These are phyloP conservation scores for Mythimna vitellina DNA, from an alignment of 2,888 invertebrate genomes.

Conservation along the genomic window DNA sequence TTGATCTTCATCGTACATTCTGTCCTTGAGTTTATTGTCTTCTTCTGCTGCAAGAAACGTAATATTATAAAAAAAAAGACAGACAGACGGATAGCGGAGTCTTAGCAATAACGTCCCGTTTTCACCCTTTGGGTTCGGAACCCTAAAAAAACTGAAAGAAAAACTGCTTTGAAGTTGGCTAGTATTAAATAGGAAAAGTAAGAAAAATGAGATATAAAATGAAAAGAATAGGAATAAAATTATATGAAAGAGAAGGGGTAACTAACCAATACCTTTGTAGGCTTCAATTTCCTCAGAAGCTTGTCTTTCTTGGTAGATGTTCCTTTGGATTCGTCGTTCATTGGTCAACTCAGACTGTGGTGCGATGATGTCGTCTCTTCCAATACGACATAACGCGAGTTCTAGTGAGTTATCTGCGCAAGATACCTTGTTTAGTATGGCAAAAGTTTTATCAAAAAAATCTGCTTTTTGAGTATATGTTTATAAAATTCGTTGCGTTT, in stretches of 20 bases:
- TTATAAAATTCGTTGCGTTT: no score
- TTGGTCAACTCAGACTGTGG: slow-evolving; percentile 93
- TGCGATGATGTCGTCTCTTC: slow-evolving; percentile 97
- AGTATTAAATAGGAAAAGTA: background rate
- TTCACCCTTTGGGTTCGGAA: no score
- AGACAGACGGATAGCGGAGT: no score
- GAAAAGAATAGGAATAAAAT: background rate
- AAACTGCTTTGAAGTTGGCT: background rate
- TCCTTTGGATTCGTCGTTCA: slow-evolving; percentile 87
- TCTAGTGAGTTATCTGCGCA: slow-evolving; percentile 93
- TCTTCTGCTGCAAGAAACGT: slow-evolving; percentile 80
- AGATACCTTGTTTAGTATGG: background rate
- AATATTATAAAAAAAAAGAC: background rate
- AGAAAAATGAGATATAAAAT: no score
- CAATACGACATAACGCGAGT: slow-evolving; percentile 95
- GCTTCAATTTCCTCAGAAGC: slow-evolving; percentile 89
- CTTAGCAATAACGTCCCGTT: no score
- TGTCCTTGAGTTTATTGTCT: slow-evolving; percentile 88
- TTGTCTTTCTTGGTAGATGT: slow-evolving; percentile 89
- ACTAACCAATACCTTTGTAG: slow-evolving; percentile 81
- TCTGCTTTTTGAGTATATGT: no score
- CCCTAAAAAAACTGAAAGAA: no score
- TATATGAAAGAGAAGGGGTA: background rate
- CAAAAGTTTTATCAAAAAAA: background rate
- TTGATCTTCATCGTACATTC: slow-evolving; percentile 81